Conservation (phyloP, 1,140 invertebrate species). For the Saccostrea glomerata region DNA sequence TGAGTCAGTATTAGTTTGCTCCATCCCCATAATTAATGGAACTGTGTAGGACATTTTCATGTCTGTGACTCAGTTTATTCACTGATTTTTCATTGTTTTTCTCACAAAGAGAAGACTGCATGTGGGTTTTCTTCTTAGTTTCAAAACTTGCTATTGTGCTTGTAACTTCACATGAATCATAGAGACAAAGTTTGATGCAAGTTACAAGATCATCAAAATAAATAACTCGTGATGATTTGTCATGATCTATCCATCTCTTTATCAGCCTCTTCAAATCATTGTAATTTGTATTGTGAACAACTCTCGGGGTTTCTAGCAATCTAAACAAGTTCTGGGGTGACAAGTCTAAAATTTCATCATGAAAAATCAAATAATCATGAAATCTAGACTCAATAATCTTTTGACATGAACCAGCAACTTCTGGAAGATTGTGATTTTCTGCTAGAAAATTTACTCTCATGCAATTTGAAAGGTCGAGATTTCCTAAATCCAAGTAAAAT, state of each 20-base stretch:
- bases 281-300: conserved; percentile 73
- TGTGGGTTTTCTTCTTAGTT: conserved; percentile 38
- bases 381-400: conserved; percentile 75
- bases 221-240: conserved; percentile 58
- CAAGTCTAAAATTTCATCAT: conserved; percentile 75
- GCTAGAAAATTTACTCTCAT: conserved; percentile 71
- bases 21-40: conserved; percentile 47
- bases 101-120: conserved; percentile 55
- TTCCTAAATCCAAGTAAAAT: conserved; percentile 75
- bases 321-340: conserved; percentile 73
- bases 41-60: conserved; percentile 54
- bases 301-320: conserved; percentile 70
- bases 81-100: not conserved
- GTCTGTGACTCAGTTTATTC: conserved; percentile 17
- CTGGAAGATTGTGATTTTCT: conserved; percentile 73
- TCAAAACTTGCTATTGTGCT: conserved; percentile 40
- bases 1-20: too few relatives aligned
- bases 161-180: conserved; percentile 56
- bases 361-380: conserved; percentile 75
- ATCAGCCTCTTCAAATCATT: conserved; percentile 71
- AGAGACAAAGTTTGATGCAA: conserved; percentile 73
- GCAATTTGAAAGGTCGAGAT: conserved; percentile 75
- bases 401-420: conserved; percentile 70
- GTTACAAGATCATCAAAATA: conserved; percentile 64
- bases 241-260: conserved; percentile 72